These are phyloP conservation scores for Steromphala cineraria DNA, from an alignment of 2,888 invertebrate species.

Conservation along the genomic window DNA sequence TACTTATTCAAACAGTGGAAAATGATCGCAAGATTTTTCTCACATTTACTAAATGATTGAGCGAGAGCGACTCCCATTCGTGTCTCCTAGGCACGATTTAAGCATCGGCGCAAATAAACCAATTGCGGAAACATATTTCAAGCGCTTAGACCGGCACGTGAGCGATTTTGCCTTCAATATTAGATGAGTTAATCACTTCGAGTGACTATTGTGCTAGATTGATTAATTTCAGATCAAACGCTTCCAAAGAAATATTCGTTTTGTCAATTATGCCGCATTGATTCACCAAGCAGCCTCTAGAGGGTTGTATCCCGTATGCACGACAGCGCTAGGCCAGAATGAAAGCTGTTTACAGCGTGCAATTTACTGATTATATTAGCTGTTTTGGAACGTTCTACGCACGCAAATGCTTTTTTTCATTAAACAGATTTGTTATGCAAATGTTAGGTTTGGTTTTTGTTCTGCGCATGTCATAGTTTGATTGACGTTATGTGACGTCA, in stretches of 20 bases:
- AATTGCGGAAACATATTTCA: constrained; percentile 22
- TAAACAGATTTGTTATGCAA: constrained; percentile 57
- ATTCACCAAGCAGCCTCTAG: constrained; percentile 22
- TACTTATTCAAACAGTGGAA: constrained; percentile 22
- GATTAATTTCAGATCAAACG: constrained; percentile 29
- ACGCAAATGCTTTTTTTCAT: constrained; percentile 49
- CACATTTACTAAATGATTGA: constrained; percentile 16
- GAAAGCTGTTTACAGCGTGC: constrained; percentile 7
- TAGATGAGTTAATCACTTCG: constrained; percentile 26
- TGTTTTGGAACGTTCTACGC: constrained; percentile 38
- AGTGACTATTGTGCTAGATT: constrained; percentile 19
- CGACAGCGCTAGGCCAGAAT: not conserved
- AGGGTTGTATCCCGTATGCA: not conserved
- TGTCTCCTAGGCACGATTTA: constrained; percentile 18
- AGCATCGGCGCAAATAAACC: constrained; percentile 13
- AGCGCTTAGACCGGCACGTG: constrained; percentile 17
- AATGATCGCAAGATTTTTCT: not conserved
- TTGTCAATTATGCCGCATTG: constrained; percentile 29
- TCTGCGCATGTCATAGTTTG: not conserved
- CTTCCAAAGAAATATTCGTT: constrained; percentile 25
- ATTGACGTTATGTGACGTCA: too few relatives aligned
- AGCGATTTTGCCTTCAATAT: constrained; percentile 21
- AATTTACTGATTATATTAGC: constrained; percentile 45
- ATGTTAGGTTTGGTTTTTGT: constrained; percentile 34
- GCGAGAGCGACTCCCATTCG: not conserved